A percentile compares a stretch with the other conserved stretches of the same genome.
phyloP scores from a whole-genome alignment of 2,888 invertebrate genomes.

The Torymus auratus region DNA sequence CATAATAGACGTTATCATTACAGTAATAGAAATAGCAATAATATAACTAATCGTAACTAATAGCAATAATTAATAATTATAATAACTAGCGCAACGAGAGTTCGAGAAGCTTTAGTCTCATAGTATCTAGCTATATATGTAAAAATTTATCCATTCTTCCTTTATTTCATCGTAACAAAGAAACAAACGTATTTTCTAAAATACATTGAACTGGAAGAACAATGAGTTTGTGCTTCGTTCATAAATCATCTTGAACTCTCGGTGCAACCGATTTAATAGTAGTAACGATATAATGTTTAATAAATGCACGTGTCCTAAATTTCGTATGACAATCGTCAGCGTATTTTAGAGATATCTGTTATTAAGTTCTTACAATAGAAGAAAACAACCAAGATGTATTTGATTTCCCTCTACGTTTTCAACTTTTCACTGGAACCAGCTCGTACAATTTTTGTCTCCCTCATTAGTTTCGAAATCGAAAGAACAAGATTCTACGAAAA shows the following conservation, averaged over 20 bases:
- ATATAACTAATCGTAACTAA: conserved; percentile 68
- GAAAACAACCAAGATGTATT: conserved; percentile 28
- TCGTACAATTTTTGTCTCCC: conserved; percentile 34
- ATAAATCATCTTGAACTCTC: conserved; percentile 54
- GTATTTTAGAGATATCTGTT: conserved; percentile 70
- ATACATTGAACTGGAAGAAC: conserved; percentile 44
- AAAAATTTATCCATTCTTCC: conserved; percentile 45
- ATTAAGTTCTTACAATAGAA: conserved; percentile 35
- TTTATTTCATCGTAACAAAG: conserved; percentile 37
- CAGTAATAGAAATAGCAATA: conserved; percentile 63
- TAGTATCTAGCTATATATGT: conserved; percentile 24
- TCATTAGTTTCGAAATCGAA: conserved; percentile 32
- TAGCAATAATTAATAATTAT: conserved; percentile 68
- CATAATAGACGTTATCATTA: conserved; percentile 61
- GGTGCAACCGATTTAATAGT: conserved; percentile 46
- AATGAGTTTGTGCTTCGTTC: conserved; percentile 38
- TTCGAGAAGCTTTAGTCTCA: conserved; percentile 53
- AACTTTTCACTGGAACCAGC: conserved; percentile 54
- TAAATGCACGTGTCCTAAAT: conserved; percentile 75
- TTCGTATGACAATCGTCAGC: conserved; percentile 74
- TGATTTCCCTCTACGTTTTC: conserved; percentile 23
- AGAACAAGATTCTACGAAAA: conserved; percentile 45
- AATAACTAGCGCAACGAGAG: conserved; percentile 61
- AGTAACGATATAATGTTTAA: conserved; percentile 66
- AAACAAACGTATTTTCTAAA: conserved; percentile 41